Evolutionary conservation across 1,140 invertebrate species (phyloP).

Genomic region (Brachionus calyciflorus): DNA sequence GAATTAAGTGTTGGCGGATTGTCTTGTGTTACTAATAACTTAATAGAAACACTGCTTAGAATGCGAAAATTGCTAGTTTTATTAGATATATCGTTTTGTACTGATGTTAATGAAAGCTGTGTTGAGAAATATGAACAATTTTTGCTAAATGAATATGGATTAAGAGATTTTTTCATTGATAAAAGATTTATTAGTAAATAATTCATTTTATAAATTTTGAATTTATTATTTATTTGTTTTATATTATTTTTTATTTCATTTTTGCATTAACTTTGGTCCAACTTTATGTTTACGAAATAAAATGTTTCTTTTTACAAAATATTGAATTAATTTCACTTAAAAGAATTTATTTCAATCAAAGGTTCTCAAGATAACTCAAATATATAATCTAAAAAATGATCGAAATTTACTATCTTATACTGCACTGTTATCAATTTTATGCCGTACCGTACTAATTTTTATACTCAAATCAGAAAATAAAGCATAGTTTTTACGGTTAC

Average conservation of each 20-base stretch:
- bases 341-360: no score
- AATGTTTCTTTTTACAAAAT: no score
- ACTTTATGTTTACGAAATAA: no score
- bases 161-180: conserved; percentile 24
- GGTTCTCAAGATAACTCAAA: no score
- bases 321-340: no score
- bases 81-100: conserved; percentile 45
- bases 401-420: no score
- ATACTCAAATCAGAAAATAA: no score
- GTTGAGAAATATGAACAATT: conserved; percentile 45
- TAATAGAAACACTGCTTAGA: neutral
- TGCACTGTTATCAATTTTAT: no score
- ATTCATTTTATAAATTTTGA: neutral
- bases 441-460: no score
- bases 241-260: neutral
- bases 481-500: no score
- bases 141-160: conserved; percentile 25
- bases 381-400: no score
- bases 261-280: no score
- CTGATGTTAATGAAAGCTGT: neutral
- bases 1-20: neutral
- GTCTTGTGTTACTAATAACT: neutral
- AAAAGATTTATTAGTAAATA: conserved; percentile 47
- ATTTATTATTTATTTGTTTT: neutral
- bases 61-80: neutral